phyloP scores from a whole-genome alignment of 2,797 vertebrate species.

The Leptoclinus maculatus region DNA sequence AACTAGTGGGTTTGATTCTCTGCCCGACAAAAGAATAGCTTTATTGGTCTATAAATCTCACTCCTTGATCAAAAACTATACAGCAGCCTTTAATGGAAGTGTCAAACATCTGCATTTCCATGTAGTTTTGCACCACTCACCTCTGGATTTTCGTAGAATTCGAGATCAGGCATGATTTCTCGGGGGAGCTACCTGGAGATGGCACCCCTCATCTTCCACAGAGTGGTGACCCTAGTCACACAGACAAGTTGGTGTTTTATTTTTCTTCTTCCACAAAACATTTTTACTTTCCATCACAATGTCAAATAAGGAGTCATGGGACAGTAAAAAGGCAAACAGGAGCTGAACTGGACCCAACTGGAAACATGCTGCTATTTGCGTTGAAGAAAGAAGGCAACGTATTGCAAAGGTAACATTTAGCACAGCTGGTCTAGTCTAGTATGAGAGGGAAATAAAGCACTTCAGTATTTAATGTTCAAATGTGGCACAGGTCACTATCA shows the following conservation, averaged over 20 bases:
- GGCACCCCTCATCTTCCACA: background rate
- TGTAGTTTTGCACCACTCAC: background rate
- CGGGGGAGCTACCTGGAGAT: background rate
- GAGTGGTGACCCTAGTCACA: background rate
- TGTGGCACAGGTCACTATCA: slow-evolving; percentile 29
- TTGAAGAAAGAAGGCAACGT: background rate
- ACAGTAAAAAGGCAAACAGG: background rate
- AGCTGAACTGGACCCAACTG: background rate
- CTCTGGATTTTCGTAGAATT: background rate
- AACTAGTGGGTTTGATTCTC: too few relatives aligned
- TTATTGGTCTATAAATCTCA: too few relatives aligned
- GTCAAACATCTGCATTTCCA: too few relatives aligned
- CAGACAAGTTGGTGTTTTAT: background rate
- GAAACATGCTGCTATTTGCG: background rate
- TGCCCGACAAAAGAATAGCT: too few relatives aligned
- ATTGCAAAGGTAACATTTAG: background rate
- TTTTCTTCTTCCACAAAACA: background rate
- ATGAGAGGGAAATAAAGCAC: background rate
- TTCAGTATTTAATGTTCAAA: background rate
- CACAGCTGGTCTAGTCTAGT: background rate
- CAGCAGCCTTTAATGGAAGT: background rate
- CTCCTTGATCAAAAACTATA: background rate
- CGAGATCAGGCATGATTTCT: background rate
- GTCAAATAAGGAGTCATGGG: background rate
- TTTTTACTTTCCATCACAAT: background rate